phyloP scores from a whole-genome alignment of 2,888 invertebrate genomes.

The Cheilosia variabilis region DNA sequence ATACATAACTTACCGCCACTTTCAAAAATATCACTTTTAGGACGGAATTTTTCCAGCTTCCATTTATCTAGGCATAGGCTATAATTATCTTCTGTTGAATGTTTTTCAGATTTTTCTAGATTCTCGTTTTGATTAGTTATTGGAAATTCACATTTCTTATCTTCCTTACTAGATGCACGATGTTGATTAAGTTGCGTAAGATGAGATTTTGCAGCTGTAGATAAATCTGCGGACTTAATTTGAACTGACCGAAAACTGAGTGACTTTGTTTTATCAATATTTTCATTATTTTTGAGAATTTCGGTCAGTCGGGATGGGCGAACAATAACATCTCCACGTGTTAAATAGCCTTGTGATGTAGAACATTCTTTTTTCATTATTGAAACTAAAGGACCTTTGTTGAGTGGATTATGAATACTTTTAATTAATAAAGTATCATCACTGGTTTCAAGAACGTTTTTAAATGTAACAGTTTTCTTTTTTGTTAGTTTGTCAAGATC shows the following conservation, averaged over 20 bases:
- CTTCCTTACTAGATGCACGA: background rate
- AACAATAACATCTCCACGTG: slow-evolving; percentile 86
- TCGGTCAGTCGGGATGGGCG: slow-evolving; percentile 87
- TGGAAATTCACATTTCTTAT: background rate
- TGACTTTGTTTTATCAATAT: slow-evolving; percentile 83
- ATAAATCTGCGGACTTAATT: background rate
- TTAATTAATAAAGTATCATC: slow-evolving; percentile 86
- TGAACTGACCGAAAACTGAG: slow-evolving; percentile 80
- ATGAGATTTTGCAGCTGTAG: background rate
- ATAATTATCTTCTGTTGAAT: background rate
- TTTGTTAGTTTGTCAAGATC: slow-evolving; percentile 77
- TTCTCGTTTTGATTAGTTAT: background rate
- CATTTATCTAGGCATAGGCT: slow-evolving; percentile 20
- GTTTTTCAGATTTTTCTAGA: background rate
- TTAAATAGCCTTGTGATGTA: slow-evolving; percentile 85
- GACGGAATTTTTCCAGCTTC: slow-evolving; percentile 1
- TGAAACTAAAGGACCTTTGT: slow-evolving; percentile 86
- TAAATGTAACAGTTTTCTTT: slow-evolving; percentile 88
- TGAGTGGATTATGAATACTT: slow-evolving; percentile 86
- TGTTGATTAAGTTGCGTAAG: background rate
- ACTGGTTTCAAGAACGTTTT: slow-evolving; percentile 86
- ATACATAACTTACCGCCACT: slow-evolving; percentile 14
- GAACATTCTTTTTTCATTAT: slow-evolving; percentile 87
- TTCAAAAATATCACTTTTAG: background rate
- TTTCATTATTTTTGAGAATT: slow-evolving; percentile 86